Evolutionary conservation across 2,113 vertebrate genomes (phyloP).

Genomic region (Aptenodytes forsteri): DNA sequence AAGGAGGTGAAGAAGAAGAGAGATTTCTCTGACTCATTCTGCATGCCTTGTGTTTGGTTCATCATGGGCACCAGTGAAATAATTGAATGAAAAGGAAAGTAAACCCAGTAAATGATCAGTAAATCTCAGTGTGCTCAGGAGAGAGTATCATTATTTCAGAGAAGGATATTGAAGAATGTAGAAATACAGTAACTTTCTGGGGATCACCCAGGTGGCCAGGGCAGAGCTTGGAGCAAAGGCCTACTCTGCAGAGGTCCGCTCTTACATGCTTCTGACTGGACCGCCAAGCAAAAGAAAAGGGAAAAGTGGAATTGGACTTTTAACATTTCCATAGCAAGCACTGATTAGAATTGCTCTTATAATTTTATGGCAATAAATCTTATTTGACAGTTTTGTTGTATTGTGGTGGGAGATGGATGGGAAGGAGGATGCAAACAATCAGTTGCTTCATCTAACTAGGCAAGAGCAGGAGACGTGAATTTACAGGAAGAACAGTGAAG

Average conservation of each 20-base stretch:
- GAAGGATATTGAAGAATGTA: not conserved
- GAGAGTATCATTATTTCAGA: not conserved
- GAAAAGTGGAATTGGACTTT: not conserved
- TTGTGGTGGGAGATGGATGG: conserved; percentile 4
- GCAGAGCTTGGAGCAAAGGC: not conserved
- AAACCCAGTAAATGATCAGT: not conserved
- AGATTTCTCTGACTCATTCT: not conserved
- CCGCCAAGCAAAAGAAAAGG: not conserved
- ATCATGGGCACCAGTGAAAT: not conserved
- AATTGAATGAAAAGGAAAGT: not conserved
- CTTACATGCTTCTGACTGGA: not conserved
- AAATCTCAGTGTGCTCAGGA: not conserved
- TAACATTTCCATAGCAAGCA: not conserved
- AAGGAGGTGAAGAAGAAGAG: not conserved
- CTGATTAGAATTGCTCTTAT: not conserved
- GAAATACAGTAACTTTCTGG: not conserved
- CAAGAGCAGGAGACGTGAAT: not conserved
- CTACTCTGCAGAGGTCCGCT: not conserved
- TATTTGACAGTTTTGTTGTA: not conserved
- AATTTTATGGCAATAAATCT: conserved; percentile 33
- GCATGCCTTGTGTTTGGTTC: not conserved
- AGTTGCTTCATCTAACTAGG: not conserved
- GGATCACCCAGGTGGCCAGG: not conserved
- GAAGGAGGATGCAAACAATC: not conserved
- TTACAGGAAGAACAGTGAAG: not conserved